Evolutionary conservation across 1,140 invertebrate genomes (phyloP).

Genomic region (Rhyzopertha dominica): DNA sequence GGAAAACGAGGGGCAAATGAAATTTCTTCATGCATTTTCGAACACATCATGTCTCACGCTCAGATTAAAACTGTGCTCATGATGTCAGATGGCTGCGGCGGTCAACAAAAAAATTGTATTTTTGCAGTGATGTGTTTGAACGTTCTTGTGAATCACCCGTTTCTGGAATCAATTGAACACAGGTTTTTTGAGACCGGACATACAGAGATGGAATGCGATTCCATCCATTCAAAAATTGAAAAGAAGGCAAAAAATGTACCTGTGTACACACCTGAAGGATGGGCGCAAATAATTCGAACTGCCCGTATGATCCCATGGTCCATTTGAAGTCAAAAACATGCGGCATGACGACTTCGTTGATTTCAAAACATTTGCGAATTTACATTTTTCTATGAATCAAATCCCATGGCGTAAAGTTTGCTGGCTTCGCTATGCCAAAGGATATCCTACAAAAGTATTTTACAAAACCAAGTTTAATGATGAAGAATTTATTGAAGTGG

Average conservation of each 20-base stretch:
- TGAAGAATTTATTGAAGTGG: conserved; percentile 2
- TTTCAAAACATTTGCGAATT: conserved; percentile 11
- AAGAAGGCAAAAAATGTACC: conserved; percentile 34
- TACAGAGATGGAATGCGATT: conserved; percentile 42
- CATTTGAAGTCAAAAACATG: conserved; percentile 1
- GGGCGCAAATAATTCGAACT: conserved; percentile 15
- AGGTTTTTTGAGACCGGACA: conserved; percentile 40
- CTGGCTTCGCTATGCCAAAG: conserved; percentile 12
- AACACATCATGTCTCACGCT: conserved; percentile 30
- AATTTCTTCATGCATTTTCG: conserved; percentile 43
- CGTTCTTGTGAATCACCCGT: conserved; percentile 25
- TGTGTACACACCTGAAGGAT: conserved; percentile 35
- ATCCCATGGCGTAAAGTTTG: conserved; percentile 18
- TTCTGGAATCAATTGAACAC: conserved; percentile 37
- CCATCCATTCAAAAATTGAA: conserved; percentile 40
- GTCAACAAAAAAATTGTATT: conserved; percentile 45
- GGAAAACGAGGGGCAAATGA: too few relatives aligned
- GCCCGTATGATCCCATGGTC: conserved; percentile 7
- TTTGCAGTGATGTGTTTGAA: conserved; percentile 37
- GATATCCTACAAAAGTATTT: conserved; percentile 9
- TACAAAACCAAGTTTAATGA: conserved; percentile 7
- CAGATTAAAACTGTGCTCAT: conserved; percentile 23
- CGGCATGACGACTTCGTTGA: conserved; percentile 9
- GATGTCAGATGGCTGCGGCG: conserved; percentile 44
- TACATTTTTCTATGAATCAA: conserved; percentile 1